These are phyloP conservation scores for Myripristis jacobus DNA, from an alignment of 2,797 vertebrate species.

Conservation along the genomic window DNA sequence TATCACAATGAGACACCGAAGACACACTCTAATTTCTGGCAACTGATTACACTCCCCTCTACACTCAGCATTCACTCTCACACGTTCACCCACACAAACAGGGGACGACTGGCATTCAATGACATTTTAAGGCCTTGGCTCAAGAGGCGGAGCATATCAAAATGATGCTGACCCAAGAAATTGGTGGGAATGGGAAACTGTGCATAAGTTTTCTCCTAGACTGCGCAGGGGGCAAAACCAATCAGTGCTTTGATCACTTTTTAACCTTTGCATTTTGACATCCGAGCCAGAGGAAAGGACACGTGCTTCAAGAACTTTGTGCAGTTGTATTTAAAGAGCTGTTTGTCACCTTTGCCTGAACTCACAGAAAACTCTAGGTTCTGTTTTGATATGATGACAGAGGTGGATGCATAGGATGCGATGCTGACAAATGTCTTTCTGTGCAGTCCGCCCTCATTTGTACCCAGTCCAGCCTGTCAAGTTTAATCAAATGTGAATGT, in stretches of 20 bases:
- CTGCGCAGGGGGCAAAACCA: not conserved
- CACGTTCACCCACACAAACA: constrained; percentile 4
- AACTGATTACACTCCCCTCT: constrained; percentile 24
- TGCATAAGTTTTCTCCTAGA: constrained; percentile 9
- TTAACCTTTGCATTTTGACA: not conserved
- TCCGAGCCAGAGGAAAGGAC: not conserved
- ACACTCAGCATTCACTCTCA: constrained; percentile 12
- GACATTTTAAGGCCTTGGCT: constrained; percentile 42
- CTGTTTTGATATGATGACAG: not conserved
- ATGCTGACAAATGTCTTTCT: no score
- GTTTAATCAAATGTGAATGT: not conserved
- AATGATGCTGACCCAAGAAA: constrained; percentile 49
- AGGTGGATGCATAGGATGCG: no score
- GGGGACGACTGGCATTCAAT: constrained; percentile 10
- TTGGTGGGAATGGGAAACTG: constrained; percentile 20
- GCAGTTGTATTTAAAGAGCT: not conserved
- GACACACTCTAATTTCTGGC: constrained; percentile 2
- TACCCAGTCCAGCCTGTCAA: no score
- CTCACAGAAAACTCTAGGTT: no score
- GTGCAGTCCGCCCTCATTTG: no score
- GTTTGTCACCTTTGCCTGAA: no score
- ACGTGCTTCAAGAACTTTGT: no score
- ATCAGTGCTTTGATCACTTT: not conserved
- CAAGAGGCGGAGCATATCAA: not conserved
- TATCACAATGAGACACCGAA: constrained; percentile 21